phyloP scores from a whole-genome alignment of 1,140 invertebrate genomes.

The Andrena cerasifolii region DNA sequence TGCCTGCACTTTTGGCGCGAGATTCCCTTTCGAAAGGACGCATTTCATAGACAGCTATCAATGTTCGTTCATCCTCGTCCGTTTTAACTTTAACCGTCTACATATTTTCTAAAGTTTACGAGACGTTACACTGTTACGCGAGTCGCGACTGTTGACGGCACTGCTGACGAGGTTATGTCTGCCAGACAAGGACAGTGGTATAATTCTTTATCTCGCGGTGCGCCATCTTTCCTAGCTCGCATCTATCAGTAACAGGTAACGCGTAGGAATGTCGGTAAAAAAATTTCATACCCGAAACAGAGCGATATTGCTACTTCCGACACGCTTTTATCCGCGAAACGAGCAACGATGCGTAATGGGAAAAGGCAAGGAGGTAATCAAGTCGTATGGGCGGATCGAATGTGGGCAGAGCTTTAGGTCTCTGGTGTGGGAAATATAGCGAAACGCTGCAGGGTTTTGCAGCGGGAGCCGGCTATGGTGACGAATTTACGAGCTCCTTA shows the following conservation, averaged over 20 bases:
- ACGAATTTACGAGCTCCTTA: slow-evolving; percentile 77
- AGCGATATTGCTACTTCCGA: neutral
- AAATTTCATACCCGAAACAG: neutral
- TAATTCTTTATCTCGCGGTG: slow-evolving; percentile 2
- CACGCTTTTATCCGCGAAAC: neutral
- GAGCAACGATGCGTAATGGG: neutral
- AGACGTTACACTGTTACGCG: slow-evolving; percentile 55
- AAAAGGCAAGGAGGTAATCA: slow-evolving; percentile 1
- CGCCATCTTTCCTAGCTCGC: neutral
- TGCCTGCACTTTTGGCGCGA: too few species aligned
- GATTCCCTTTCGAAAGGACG: too few species aligned
- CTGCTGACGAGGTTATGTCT: slow-evolving; percentile 42
- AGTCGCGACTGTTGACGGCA: slow-evolving; percentile 48
- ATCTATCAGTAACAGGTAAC: neutral
- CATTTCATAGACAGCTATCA: too few species aligned
- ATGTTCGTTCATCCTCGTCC: too few species aligned
- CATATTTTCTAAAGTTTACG: slow-evolving; percentile 58
- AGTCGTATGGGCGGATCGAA: slow-evolving; percentile 21
- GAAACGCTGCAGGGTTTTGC: slow-evolving; percentile 57
- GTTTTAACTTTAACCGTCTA: too few species aligned
- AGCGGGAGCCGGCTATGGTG: slow-evolving; percentile 71
- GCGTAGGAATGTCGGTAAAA: neutral
- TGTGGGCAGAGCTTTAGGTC: slow-evolving; percentile 56
- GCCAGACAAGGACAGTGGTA: slow-evolving; percentile 36
- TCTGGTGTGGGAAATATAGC: slow-evolving; percentile 52